These are phyloP conservation scores for Gymnocheta viridis DNA, from an alignment of 2,888 invertebrate genomes.

Conservation along the genomic window DNA sequence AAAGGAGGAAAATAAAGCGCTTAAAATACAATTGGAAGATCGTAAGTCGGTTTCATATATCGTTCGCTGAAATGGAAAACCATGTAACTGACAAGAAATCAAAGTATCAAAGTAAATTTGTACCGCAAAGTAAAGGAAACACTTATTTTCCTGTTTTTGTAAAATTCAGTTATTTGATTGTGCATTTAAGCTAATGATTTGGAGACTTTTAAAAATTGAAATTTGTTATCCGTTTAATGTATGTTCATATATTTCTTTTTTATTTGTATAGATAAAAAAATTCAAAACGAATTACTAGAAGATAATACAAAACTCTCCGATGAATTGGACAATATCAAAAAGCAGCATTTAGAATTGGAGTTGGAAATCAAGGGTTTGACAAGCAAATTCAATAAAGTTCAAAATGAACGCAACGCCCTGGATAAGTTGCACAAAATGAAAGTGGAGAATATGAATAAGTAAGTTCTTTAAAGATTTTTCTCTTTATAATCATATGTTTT, in stretches of 20 bases:
- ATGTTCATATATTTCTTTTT: too few relatives aligned
- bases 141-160: too few relatives aligned
- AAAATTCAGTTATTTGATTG: too few relatives aligned
- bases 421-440: conserved; percentile 80
- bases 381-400: conserved; percentile 75
- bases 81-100: background rate
- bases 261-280: conserved; percentile 76
- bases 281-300: conserved; percentile 76
- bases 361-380: conserved; percentile 76
- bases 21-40: conserved; percentile 79
- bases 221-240: too few relatives aligned
- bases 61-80: background rate
- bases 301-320: conserved; percentile 77
- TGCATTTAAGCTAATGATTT: background rate
- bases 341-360: conserved; percentile 75
- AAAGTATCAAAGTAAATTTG: too few relatives aligned
- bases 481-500: too few relatives aligned
- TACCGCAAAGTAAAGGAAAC: too few relatives aligned
- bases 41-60: conserved; percentile 73
- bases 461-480: background rate
- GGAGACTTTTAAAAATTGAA: background rate
- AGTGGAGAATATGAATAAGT: conserved; percentile 78
- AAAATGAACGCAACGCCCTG: conserved; percentile 78
- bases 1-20: conserved; percentile 80
- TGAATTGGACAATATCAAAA: conserved; percentile 75